Evolutionary conservation across 2,888 invertebrate species (phyloP).

Genomic region (Leucoma salicis): DNA sequence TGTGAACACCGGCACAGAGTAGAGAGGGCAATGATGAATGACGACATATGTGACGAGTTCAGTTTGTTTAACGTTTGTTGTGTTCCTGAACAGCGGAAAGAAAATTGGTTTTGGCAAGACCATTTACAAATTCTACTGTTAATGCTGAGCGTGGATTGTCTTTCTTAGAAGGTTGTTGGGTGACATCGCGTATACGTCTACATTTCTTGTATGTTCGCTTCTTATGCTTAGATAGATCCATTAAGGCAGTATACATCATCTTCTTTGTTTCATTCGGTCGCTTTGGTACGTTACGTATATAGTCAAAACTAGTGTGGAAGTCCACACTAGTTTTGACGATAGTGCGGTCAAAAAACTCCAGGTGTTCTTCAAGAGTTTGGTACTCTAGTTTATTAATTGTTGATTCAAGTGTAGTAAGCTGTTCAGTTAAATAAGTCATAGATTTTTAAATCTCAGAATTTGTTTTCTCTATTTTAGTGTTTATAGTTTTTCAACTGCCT

Average conservation of each 20-base stretch:
- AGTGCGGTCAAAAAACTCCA: neutral
- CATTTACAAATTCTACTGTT: neutral
- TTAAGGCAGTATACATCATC: neutral
- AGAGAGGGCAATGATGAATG: too few species aligned
- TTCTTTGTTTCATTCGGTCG: neutral
- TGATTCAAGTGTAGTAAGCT: neutral
- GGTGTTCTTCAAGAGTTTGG: neutral
- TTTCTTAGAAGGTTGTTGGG: neutral
- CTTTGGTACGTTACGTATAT: neutral
- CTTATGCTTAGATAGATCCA: neutral
- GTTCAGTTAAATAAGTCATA: neutral
- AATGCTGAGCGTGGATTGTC: neutral
- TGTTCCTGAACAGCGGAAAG: neutral
- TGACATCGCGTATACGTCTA: neutral
- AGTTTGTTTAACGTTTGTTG: neutral
- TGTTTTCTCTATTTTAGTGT: neutral
- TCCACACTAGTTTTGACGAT: neutral
- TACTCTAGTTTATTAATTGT: neutral
- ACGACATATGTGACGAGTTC: neutral
- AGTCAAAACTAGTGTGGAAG: too few species aligned
- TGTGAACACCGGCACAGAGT: too few species aligned
- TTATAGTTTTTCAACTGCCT: too few species aligned
- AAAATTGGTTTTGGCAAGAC: neutral
- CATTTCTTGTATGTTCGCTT: neutral
- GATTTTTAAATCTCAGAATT: neutral